phyloP scores from a whole-genome alignment of 92 coral and sea anemone genomes.

The Ricordea florida region DNA sequence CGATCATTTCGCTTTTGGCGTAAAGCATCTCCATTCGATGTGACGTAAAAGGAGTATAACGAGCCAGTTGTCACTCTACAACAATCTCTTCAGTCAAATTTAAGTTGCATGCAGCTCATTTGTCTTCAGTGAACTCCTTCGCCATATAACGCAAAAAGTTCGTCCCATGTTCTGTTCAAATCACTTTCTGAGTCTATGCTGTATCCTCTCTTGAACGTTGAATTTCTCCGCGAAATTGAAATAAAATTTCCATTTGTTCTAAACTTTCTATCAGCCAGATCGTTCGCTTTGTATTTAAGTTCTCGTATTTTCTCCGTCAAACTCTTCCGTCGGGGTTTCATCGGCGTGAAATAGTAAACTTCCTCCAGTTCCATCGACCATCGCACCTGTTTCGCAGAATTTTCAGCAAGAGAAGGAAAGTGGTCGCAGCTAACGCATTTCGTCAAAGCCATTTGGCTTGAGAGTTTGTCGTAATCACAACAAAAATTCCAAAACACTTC shows the following conservation, averaged over 20 bases:
- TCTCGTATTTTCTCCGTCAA: constrained; percentile 60
- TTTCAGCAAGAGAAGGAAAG: constrained; percentile 2
- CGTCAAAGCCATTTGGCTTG: constrained; percentile 21
- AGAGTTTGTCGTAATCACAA: neutral
- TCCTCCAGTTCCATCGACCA: constrained; percentile 76
- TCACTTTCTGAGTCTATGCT: constrained; percentile 61
- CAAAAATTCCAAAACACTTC: too few relatives aligned
- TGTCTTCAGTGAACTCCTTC: neutral
- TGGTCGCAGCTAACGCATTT: constrained; percentile 56
- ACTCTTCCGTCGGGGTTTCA: constrained; percentile 48
- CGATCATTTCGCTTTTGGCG: too few relatives aligned
- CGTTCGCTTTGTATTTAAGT: constrained; percentile 56
- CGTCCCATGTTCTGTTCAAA: constrained; percentile 71
- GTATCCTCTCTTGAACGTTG: neutral
- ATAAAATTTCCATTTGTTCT: constrained; percentile 2
- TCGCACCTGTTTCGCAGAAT: constrained; percentile 56
- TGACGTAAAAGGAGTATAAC: too few relatives aligned
- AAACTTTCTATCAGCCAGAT: constrained; percentile 54
- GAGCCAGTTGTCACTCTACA: too few relatives aligned
- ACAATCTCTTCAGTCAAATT: neutral
- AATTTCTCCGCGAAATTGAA: constrained; percentile 12
- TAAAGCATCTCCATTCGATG: too few relatives aligned
- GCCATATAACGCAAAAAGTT: constrained; percentile 54
- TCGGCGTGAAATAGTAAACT: constrained; percentile 57
- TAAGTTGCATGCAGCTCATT: neutral